These are phyloP conservation scores for Cranoglanis bouderius DNA, from an alignment of 2,113 vertebrate genomes.

Conservation along the genomic window DNA sequence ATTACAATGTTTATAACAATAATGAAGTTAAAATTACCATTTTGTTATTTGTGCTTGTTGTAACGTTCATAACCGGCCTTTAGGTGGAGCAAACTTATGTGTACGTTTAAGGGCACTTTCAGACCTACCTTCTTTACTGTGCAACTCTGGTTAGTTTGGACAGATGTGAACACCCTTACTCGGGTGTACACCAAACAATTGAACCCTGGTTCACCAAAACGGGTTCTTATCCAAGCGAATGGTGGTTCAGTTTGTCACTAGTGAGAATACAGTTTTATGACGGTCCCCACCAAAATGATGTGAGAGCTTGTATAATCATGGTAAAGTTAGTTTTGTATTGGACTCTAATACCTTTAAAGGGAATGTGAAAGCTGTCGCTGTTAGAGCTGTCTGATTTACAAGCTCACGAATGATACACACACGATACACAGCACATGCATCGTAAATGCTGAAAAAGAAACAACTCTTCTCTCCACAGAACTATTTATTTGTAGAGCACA, in stretches of 20 bases:
- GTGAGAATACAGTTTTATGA: background rate
- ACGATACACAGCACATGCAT: background rate
- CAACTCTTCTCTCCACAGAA: background rate
- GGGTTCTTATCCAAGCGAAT: background rate
- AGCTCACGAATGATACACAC: background rate
- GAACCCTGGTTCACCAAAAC: background rate
- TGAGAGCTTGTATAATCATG: background rate
- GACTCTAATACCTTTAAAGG: background rate
- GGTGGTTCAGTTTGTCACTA: background rate
- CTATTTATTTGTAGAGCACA: background rate
- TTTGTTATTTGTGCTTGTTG: background rate
- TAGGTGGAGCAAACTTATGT: constrained; percentile 16
- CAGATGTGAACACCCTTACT: background rate
- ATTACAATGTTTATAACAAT: no score
- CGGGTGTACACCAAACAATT: background rate
- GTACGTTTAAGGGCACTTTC: background rate
- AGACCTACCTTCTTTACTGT: background rate
- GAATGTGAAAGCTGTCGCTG: background rate
- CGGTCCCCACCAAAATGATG: background rate
- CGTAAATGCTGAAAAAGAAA: background rate
- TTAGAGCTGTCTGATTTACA: background rate
- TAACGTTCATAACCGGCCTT: background rate
- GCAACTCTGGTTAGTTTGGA: background rate
- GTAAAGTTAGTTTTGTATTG: background rate
- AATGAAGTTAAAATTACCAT: background rate